A percentile compares a stretch with the other conserved stretches of the same genome.
phyloP scores from a whole-genome alignment of 2,113 vertebrate genomes.

The Petroica traversi region DNA sequence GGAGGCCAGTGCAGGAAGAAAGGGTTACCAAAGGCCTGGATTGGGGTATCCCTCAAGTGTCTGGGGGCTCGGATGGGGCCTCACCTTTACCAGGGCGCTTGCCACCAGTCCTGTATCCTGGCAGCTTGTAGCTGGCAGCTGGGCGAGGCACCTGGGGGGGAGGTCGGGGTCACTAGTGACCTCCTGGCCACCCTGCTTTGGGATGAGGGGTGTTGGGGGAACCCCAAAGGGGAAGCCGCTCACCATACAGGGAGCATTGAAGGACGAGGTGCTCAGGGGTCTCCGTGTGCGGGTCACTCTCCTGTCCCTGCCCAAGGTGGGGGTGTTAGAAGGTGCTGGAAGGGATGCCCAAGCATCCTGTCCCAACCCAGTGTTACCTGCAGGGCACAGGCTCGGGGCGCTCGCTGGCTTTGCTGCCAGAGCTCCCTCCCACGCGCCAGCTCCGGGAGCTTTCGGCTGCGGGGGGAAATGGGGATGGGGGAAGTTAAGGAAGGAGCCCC shows the following conservation, averaged over 20 bases:
- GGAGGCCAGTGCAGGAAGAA: background rate
- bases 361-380: background rate
- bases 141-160: background rate
- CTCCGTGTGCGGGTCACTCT: background rate
- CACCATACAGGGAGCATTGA: background rate
- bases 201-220: background rate
- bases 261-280: background rate
- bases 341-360: background rate
- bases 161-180: background rate
- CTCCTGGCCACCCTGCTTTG: background rate
- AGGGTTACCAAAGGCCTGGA: background rate
- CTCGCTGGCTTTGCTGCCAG: background rate
- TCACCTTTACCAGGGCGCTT: background rate
- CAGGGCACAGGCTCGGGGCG: background rate
- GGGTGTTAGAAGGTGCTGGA: background rate
- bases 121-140: background rate
- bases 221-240: background rate
- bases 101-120: background rate
- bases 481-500: background rate
- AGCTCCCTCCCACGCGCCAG: background rate
- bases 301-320: background rate
- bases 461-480: background rate
- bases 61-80: background rate
- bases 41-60: background rate
- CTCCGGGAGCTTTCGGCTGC: slow-evolving; percentile 73